Evolutionary conservation across 1,140 invertebrate genomes (phyloP).

Genomic region (Maconellicoccus hirsutus): DNA sequence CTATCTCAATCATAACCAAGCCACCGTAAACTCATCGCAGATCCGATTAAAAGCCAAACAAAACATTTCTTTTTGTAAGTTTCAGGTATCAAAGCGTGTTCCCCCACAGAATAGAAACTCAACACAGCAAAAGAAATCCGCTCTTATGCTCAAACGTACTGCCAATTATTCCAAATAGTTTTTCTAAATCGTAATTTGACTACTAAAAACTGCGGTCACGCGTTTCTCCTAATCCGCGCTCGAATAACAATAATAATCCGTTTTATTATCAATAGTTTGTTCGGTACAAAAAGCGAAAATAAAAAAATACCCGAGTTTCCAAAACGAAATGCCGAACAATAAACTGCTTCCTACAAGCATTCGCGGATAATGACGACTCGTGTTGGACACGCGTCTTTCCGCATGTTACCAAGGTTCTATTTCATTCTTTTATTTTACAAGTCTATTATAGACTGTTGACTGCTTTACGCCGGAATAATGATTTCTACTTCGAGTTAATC

Average conservation of each 20-base stretch:
- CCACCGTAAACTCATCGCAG: too few species aligned
- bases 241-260: constrained; percentile 9
- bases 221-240: constrained; percentile 1
- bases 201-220: constrained; percentile 7
- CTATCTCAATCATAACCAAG: too few species aligned
- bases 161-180: neutral
- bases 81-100: neutral
- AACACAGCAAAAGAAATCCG: neutral
- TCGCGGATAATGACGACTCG: neutral
- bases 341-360: constrained; percentile 7
- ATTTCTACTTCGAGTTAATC: neutral
- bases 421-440: neutral
- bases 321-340: neutral
- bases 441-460: constrained; percentile 8
- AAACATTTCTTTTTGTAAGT: neutral
- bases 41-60: too few species aligned
- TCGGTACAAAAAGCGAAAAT: neutral
- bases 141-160: neutral
- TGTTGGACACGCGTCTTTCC: constrained; percentile 6
- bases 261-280: neutral
- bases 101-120: neutral
- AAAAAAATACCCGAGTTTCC: neutral
- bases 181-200: constrained; percentile 1
- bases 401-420: neutral
- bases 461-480: neutral